Evolutionary conservation across 2,888 invertebrate species (phyloP), one percentile per base, ranked within the genome.

Genomic region (Neuroscelio doddi): DNA sequence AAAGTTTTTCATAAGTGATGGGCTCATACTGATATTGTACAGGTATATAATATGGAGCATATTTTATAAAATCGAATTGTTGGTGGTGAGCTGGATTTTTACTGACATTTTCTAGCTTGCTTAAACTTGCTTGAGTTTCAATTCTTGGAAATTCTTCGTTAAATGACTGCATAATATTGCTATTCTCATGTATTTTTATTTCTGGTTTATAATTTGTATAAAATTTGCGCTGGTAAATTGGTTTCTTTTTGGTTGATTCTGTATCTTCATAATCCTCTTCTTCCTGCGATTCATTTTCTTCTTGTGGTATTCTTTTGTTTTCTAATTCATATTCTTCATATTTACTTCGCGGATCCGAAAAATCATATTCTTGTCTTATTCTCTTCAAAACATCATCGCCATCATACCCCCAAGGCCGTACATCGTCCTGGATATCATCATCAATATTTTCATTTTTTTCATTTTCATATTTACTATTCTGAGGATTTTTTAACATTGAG

Each of bases 321-420:
- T 26, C 26, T 3, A 61, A 10, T 29, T 75, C 74, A 24, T 82
- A 81, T 42, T 83, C 82, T 34, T 84, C 83, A 38, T 82, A 82
- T 30, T 71, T 80, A 12, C 57, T 73, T n/a, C 66, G 69, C 1
- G 68, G 64, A 1, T 59, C 64, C 9, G 71, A 68, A 0, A 52
- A 29, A 3, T 55, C 49, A 7, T 73, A 65, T n/a, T 74, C 73
- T 5, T 69, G 46, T 8, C 47, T 47, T 1, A 46, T 58, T 36
- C 32, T 46, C 5, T 59, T 51, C 12, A 59, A 4, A 1, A 32
- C 64, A 1, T 36, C 63, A 1, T 39, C 29, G 1, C 39, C 62
- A 7, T 32, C 42, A 1, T 4, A 34, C n/a, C 34, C 34, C 24
- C 16, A 47, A 3, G 34, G 24, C n/a, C n/a, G n/a, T n/a, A n/a